Evolutionary conservation across 2,888 invertebrate genomes (phyloP).

Genomic region (Venustoraphidia nigricollis): DNA sequence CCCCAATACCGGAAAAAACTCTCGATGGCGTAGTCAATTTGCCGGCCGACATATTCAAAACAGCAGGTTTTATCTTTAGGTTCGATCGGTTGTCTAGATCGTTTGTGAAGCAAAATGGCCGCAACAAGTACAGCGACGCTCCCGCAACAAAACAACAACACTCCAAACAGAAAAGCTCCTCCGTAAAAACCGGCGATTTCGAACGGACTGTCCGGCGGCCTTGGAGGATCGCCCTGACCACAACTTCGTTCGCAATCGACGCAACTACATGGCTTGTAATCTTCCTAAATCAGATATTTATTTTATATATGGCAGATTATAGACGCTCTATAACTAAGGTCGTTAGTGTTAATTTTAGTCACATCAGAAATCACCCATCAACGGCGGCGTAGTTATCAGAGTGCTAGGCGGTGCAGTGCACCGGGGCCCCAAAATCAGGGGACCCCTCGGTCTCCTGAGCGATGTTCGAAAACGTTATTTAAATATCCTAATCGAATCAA

Average conservation of each 20-base stretch:
- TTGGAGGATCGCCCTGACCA: constrained; percentile 31
- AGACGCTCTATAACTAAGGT: too few species aligned
- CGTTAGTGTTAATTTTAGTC: neutral
- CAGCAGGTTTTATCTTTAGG: neutral
- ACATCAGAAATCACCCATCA: neutral
- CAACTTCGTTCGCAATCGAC: constrained; percentile 57
- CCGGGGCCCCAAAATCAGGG: too few species aligned
- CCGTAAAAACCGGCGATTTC: constrained; percentile 45
- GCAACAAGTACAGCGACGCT: constrained; percentile 17
- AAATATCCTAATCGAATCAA: too few species aligned
- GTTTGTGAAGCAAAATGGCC: too few species aligned
- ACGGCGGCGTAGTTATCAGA: too few species aligned
- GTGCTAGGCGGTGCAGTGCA: too few species aligned
- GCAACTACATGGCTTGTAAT: constrained; percentile 54
- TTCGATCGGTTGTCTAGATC: too few species aligned
- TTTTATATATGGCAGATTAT: neutral
- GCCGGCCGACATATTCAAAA: constrained; percentile 5
- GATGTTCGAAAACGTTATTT: too few species aligned
- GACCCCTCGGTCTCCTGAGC: too few species aligned
- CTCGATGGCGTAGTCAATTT: constrained; percentile 9
- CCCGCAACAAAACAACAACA: constrained; percentile 34
- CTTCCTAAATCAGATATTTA: constrained; percentile 22
- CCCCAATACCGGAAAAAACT: constrained; percentile 12
- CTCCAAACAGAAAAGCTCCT: constrained; percentile 42
- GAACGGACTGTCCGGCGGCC: constrained; percentile 28